phyloP scores from a whole-genome alignment of 1,140 invertebrate species.

The Anastatus disparis region DNA sequence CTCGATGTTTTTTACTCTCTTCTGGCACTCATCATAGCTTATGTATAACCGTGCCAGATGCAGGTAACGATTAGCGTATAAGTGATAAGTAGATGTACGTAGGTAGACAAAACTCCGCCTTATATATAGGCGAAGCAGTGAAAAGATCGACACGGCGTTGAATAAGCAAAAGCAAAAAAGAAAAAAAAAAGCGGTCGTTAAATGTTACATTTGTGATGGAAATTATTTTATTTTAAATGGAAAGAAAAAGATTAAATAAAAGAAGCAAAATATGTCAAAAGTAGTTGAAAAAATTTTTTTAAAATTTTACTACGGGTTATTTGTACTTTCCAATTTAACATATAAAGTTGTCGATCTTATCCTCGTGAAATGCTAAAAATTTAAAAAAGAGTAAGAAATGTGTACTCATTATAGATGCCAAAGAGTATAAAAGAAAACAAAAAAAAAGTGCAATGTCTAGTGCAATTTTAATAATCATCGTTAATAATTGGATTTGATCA shows the following conservation, averaged over 20 bases:
- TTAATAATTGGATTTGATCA: conserved; percentile 26
- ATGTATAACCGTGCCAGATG: conserved; percentile 30
- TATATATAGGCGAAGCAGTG: conserved; percentile 8
- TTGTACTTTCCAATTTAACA: conserved; percentile 11
- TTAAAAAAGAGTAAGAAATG: too few relatives aligned
- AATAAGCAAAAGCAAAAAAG: too few relatives aligned
- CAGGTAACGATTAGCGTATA: conserved; percentile 38
- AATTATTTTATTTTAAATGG: not conserved
- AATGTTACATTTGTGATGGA: not conserved
- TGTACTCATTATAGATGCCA: conserved; percentile 37
- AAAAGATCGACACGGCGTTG: conserved; percentile 17
- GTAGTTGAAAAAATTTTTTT: conserved; percentile 13
- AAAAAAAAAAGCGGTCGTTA: not conserved
- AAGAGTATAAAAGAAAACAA: conserved; percentile 14
- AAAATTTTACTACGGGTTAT: conserved; percentile 13
- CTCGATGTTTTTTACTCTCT: conserved; percentile 24
- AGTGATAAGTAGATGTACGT: conserved; percentile 34
- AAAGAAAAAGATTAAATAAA: not conserved
- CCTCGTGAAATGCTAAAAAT: conserved; percentile 5
- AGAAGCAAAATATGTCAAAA: not conserved
- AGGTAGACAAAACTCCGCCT: conserved; percentile 11
- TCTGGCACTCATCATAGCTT: conserved; percentile 31
- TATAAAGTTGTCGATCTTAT: conserved; percentile 12
- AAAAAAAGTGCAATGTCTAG: conserved; percentile 37
- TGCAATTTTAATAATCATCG: conserved; percentile 31